Evolutionary conservation across 92 coral and sea anemone species (phyloP).

Genomic region (Epizoanthus scotinus): DNA sequence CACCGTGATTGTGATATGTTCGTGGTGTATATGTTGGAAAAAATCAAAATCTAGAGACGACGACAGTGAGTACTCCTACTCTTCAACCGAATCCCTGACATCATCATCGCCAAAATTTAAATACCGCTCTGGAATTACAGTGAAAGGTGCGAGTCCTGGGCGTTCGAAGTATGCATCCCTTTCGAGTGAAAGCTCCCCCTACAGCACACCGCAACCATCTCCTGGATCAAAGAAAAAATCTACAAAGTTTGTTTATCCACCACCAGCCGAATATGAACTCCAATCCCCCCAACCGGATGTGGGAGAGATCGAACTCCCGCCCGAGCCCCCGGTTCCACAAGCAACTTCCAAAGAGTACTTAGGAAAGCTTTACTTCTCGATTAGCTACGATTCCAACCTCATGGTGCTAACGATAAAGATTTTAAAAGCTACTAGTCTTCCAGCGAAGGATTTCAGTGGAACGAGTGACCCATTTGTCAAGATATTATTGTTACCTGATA

Average conservation of each 20-base stretch:
- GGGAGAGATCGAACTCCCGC: conserved; percentile 66
- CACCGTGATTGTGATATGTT: conserved; percentile 73
- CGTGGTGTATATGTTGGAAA: conserved; percentile 87
- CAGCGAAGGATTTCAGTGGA: conserved; percentile 98
- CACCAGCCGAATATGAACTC: conserved; percentile 72
- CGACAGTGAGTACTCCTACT: conserved; percentile 52
- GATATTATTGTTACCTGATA: conserved; percentile 91
- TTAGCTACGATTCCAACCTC: conserved; percentile 80
- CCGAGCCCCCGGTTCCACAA: conserved; percentile 78
- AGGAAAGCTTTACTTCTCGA: conserved; percentile 86
- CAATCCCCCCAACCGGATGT: conserved; percentile 85
- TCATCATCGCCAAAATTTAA: conserved; percentile 15
- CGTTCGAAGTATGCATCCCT: conserved; percentile 45
- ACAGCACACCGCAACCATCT: conserved; percentile 44
- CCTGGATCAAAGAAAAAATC: conserved; percentile 69
- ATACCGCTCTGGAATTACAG: neutral
- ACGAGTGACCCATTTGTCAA: conserved; percentile 98
- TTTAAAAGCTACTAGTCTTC: conserved; percentile 83
- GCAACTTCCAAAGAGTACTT: conserved; percentile 69
- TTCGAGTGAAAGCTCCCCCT: conserved; percentile 56
- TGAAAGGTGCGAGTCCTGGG: conserved; percentile 11
- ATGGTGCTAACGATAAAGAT: conserved; percentile 80
- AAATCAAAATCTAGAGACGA: conserved; percentile 56
- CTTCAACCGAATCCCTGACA: conserved; percentile 68
- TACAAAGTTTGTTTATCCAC: conserved; percentile 84